Conservation (phyloP, 2,797 vertebrate genomes). For the Tokudaia muenninki region DNA sequence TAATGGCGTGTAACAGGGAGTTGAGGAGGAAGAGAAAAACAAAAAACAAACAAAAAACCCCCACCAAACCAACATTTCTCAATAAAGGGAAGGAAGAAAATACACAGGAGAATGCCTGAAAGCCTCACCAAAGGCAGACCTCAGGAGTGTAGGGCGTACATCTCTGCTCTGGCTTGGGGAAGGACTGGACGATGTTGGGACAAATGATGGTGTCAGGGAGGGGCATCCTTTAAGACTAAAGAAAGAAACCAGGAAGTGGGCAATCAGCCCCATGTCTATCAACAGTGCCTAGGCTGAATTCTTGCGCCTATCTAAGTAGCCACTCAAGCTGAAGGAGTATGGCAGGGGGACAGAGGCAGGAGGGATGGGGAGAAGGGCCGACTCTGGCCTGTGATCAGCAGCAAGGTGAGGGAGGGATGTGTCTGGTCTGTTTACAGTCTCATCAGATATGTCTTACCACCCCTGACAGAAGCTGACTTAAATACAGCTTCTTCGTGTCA, state of each 20-base stretch:
- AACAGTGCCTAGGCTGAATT: slow-evolving; percentile 84
- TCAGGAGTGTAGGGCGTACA: slow-evolving; percentile 13
- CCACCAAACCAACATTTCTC: not conserved
- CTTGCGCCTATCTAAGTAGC: slow-evolving; percentile 86
- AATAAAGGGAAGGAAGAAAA: slow-evolving; percentile 79
- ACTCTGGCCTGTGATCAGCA: slow-evolving; percentile 86
- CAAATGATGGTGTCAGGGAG: slow-evolving; percentile 76
- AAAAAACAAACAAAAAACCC: not conserved
- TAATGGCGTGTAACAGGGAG: not conserved
- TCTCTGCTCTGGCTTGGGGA: slow-evolving; percentile 55
- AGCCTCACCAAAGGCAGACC: slow-evolving; percentile 83
- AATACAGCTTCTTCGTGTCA: slow-evolving; percentile 89
- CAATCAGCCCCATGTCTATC: slow-evolving; percentile 85
- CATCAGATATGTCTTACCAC: slow-evolving; percentile 88
- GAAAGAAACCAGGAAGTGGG: slow-evolving; percentile 80
- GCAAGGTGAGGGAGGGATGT: slow-evolving; percentile 89
- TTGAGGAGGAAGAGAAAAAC: slow-evolving; percentile 57
- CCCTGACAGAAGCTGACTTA: slow-evolving; percentile 89
- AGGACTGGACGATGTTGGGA: slow-evolving; percentile 61
- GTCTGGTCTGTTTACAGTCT: slow-evolving; percentile 90
- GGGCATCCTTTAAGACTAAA: slow-evolving; percentile 69
- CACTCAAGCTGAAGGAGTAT: not conserved
- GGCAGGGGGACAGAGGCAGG: slow-evolving; percentile 31
- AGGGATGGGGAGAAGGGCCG: slow-evolving; percentile 30
- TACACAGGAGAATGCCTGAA: slow-evolving; percentile 83